phyloP scores from a whole-genome alignment of 2,888 invertebrate genomes.

The Diaprepes abbreviatus region DNA sequence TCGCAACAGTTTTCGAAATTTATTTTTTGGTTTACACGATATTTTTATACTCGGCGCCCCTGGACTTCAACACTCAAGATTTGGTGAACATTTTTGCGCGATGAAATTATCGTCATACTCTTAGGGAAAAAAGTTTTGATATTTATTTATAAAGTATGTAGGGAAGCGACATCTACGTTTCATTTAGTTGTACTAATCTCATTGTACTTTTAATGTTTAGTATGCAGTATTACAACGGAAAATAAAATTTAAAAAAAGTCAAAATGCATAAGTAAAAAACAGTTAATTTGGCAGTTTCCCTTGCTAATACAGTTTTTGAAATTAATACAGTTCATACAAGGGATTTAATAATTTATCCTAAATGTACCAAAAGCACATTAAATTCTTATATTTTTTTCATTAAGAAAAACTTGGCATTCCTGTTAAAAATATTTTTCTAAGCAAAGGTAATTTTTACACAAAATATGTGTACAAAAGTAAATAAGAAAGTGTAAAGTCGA shows the following conservation, averaged over 20 bases:
- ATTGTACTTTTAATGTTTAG: too few relatives aligned
- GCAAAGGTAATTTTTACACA: constrained; percentile 6
- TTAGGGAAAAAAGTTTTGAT: neutral
- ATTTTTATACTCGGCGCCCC: too few relatives aligned
- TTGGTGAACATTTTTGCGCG: neutral
- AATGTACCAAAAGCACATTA: neutral
- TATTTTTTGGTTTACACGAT: too few relatives aligned
- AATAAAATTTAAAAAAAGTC: too few relatives aligned
- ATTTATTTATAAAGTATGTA: too few relatives aligned
- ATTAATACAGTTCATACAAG: neutral
- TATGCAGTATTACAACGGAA: too few relatives aligned
- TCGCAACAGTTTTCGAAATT: too few relatives aligned
- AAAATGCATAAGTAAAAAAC: constrained; percentile 2
- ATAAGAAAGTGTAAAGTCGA: too few relatives aligned
- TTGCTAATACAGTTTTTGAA: constrained; percentile 1
- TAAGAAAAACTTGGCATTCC: too few relatives aligned
- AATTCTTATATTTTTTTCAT: too few relatives aligned
- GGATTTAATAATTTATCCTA: neutral
- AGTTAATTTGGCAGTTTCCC: constrained; percentile 17
- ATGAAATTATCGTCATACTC: neutral
- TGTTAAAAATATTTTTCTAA: neutral
- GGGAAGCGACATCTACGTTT: too few relatives aligned
- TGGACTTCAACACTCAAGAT: neutral
- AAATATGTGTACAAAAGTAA: neutral
- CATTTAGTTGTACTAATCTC: too few relatives aligned